Base-by-base conservation (phyloP, 1,140 invertebrate genomes). In the Magallana ariakensis region DNA sequence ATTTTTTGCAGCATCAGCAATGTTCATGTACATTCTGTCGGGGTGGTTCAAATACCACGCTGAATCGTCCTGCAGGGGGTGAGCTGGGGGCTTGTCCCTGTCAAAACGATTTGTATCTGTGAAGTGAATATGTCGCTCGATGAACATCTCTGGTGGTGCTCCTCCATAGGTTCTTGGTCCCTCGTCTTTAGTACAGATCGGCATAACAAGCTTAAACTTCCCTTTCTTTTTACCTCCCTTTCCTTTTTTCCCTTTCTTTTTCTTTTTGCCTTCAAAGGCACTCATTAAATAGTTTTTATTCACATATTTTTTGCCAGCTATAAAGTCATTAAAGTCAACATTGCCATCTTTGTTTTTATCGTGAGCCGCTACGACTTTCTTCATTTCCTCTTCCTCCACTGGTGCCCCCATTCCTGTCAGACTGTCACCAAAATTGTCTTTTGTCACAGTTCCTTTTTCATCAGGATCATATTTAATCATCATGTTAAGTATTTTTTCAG, bases 1-100 rank as follows among this genome's bases (percentile, higher is more conserved):
- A 84, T 90, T 90, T 87, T 93, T 94, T 54, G 92, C 92, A 46
- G 94, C 94, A 89, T 94, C 93, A 86, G 93, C 93, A n/a, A 95
- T 92, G 87, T 94, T 94, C 3, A 95, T 85, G 84, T 92, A 94
- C n/a, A 92, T 92, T 70, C 90, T 93, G 19, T 93, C 93, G n/a
- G 94, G 94, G 54, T 93, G 91, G 75, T 94, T 89, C 4, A 95
- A 83, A 86, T 95, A 95, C 95, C 95, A 95, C 7, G 92, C 92
- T 16, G 93, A 94, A 86, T 95, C 94, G 86, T 94, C 94, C 88
- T 94, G 92, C 4, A 95, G 88, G 9, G 94, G 94, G 89, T 95
- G 93, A 55, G 86, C 88, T 33, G 94, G 94, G 11, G 94, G 93
- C n/a, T 88, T 84, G 85, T 95, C 94, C 56, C 94, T 87, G 70